These are phyloP conservation scores for Heteromurus nitidus DNA, from an alignment of 2,888 invertebrate species.

Conservation along the genomic window DNA sequence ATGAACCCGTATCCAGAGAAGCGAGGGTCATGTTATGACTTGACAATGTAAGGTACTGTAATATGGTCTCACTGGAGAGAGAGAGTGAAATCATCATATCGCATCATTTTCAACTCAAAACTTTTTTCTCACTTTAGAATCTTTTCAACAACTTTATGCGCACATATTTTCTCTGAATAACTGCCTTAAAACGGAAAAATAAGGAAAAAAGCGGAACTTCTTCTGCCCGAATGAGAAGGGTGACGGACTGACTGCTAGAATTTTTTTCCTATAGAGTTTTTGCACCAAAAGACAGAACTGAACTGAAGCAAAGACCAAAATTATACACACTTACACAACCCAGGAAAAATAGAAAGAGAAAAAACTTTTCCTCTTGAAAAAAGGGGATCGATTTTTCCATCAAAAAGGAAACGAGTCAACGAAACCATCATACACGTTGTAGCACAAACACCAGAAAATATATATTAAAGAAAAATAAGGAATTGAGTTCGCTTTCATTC, in stretches of 20 bases:
- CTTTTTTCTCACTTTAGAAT: constrained; percentile 32
- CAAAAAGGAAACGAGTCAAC: constrained; percentile 36
- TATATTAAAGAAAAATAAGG: constrained; percentile 30
- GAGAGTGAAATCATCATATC: constrained; percentile 21
- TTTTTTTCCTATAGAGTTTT: neutral
- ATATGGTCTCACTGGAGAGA: neutral
- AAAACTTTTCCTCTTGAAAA: constrained; percentile 1
- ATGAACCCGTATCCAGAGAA: neutral
- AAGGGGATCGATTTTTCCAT: constrained; percentile 60
- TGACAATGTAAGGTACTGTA: neutral
- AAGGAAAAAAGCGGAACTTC: constrained; percentile 4
- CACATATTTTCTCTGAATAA: constrained; percentile 18
- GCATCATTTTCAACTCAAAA: constrained; percentile 40
- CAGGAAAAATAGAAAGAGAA: neutral
- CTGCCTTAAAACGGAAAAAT: constrained; percentile 22
- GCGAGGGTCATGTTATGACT: constrained; percentile 14
- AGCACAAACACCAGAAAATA: constrained; percentile 17
- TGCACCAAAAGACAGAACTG: neutral
- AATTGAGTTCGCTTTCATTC: constrained; percentile 33
- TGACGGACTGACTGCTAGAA: too few relatives aligned
- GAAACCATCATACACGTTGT: constrained; percentile 16
- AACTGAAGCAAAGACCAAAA: constrained; percentile 1
- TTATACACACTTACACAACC: neutral
- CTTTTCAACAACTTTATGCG: constrained; percentile 37
- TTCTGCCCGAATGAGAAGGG: neutral